These are phyloP conservation scores for Electrophaes corylata DNA, from an alignment of 2,888 invertebrate species.

Conservation along the genomic window DNA sequence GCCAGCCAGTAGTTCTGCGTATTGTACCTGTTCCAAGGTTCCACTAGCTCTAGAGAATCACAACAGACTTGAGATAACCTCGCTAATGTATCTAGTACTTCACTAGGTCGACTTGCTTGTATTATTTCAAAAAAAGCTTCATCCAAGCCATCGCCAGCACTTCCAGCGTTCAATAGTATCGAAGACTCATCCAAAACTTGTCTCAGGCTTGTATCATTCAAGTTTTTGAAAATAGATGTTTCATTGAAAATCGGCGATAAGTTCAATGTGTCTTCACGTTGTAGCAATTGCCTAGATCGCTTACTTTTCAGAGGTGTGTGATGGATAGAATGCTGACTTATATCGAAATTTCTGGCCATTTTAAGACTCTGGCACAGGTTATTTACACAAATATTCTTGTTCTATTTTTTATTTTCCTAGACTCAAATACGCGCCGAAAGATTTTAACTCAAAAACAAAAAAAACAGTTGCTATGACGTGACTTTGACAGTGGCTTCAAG, in stretches of 20 bases:
- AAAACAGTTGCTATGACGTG: too few relatives aligned
- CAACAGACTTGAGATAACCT: constrained; percentile 87
- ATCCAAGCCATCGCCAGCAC: constrained; percentile 64
- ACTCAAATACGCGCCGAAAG: background rate
- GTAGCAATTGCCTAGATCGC: constrained; percentile 61
- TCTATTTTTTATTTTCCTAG: too few relatives aligned
- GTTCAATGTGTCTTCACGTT: constrained; percentile 74
- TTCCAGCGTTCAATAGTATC: constrained; percentile 58
- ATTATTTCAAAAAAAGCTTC: constrained; percentile 80
- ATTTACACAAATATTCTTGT: too few relatives aligned
- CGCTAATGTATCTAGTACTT: constrained; percentile 85
- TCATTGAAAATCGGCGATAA: constrained; percentile 77
- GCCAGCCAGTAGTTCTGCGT: constrained; percentile 86
- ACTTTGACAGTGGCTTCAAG: background rate
- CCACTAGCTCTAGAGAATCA: constrained; percentile 83
- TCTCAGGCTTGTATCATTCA: constrained; percentile 75
- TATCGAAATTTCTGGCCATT: constrained; percentile 55
- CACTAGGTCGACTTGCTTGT: constrained; percentile 71
- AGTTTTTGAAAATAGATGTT: constrained; percentile 74
- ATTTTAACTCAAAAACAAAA: too few relatives aligned
- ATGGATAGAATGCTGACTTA: constrained; percentile 65
- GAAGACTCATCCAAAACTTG: constrained; percentile 77
- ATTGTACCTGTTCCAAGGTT: constrained; percentile 79
- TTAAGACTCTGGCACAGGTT: background rate
- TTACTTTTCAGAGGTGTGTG: constrained; percentile 68